These are phyloP conservation scores for Macquaria australasica DNA, from an alignment of 2,113 vertebrate genomes.

Conservation along the genomic window DNA sequence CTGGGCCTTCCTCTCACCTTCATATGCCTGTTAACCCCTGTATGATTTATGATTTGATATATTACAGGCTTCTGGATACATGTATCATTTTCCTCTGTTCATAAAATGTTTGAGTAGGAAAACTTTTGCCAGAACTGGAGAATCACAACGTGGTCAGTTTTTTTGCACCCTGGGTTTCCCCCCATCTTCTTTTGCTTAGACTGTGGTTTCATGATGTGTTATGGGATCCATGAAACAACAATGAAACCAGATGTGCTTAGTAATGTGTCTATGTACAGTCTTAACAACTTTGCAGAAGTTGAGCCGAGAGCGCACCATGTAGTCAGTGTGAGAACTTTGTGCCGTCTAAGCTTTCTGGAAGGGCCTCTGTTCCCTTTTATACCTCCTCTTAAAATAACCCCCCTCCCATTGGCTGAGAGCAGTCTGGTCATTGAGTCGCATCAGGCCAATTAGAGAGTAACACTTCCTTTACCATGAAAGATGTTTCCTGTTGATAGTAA, in stretches of 20 bases:
- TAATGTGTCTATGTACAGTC: conserved; percentile 69
- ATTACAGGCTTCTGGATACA: conserved; percentile 42
- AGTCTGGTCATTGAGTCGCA: conserved; percentile 85
- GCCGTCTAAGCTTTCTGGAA: conserved; percentile 70
- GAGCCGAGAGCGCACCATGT: conserved; percentile 40
- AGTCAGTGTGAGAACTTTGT: conserved; percentile 67
- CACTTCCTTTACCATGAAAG: conserved; percentile 93
- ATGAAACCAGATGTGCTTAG: conserved; percentile 82
- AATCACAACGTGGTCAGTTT: conserved; percentile 59
- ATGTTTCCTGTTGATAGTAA: conserved; percentile 98
- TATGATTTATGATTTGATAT: conserved; percentile 53
- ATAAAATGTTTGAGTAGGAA: conserved; percentile 43
- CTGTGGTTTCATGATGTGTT: conserved; percentile 79
- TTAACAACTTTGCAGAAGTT: conserved; percentile 74
- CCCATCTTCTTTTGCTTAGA: conserved; percentile 76
- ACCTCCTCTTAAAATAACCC: conserved; percentile 94
- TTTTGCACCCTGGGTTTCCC: conserved; percentile 73
- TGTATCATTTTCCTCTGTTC: conserved; percentile 40
- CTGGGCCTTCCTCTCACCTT: conserved; percentile 41
- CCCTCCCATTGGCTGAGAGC: conserved; percentile 87
- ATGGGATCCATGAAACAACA: conserved; percentile 79
- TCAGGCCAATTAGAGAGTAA: conserved; percentile 88
- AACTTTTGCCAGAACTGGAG: conserved; percentile 26
- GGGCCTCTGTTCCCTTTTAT: conserved; percentile 87
- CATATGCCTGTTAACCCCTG: conserved; percentile 9